A percentile compares a stretch with the other conserved stretches of the same genome.
phyloP scores from a whole-genome alignment of 2,113 vertebrate genomes.

The Rhodinocichla rosea region DNA sequence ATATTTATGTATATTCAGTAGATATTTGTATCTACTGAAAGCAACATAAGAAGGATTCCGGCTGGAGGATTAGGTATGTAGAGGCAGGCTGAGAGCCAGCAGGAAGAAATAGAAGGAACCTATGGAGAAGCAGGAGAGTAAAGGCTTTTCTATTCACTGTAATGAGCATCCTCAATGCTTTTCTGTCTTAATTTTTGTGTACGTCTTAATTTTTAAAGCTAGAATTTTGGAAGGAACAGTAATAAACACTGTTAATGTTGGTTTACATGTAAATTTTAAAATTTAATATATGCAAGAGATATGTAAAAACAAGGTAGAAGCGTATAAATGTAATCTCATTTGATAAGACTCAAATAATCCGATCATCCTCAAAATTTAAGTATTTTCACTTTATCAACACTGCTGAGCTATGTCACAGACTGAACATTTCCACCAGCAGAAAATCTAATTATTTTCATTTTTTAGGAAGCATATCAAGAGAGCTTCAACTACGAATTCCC shows the following conservation, averaged over 20 bases:
- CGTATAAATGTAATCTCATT: fast-evolving
- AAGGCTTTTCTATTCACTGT: background rate
- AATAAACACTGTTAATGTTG: background rate
- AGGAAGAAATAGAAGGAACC: background rate
- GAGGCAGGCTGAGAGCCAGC: background rate
- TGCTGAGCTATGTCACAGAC: background rate
- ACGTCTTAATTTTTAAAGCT: background rate
- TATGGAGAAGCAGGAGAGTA: background rate
- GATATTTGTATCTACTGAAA: background rate
- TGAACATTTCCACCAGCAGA: background rate
- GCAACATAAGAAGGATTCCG: background rate
- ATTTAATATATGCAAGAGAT: background rate
- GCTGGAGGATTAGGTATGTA: background rate
- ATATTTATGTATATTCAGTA: background rate
- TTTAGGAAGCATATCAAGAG: background rate
- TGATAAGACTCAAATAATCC: background rate
- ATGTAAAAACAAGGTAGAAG: background rate
- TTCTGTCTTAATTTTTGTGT: background rate
- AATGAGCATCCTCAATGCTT: background rate
- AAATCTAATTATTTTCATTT: background rate
- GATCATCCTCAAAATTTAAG: background rate
- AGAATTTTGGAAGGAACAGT: background rate
- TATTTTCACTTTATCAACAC: background rate
- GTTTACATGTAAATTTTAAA: background rate
- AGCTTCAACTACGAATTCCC: background rate